A percentile compares a stretch with the other conserved stretches of the same genome.
Conservation (phyloP, 1,140 invertebrate genomes). For the Triops cancriformis region DNA sequence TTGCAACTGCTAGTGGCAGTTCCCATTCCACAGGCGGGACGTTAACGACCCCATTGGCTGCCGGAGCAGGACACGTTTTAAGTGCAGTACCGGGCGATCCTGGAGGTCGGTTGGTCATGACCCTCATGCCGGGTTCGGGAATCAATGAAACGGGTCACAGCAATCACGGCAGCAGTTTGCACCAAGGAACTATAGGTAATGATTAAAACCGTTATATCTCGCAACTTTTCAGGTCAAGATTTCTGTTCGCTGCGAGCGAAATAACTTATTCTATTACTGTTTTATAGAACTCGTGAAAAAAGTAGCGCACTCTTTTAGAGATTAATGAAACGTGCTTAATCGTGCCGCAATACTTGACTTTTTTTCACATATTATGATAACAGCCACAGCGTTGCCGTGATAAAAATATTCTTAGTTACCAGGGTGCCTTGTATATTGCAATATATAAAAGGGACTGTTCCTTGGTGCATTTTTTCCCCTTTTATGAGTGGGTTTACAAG, state of each 20-base stretch:
- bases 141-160: constrained; percentile 5
- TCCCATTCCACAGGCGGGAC: constrained; percentile 8
- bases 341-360: no score
- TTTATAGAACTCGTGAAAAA: no score
- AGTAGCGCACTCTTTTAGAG: no score
- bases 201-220: background rate
- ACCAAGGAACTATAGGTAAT: constrained; percentile 4
- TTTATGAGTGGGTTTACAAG: no score
- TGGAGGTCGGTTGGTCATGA: constrained; percentile 26
- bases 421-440: no score
- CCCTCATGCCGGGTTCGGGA: constrained; percentile 23
- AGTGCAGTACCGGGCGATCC: constrained; percentile 26
- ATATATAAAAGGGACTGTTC: no score
- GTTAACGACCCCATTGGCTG: background rate
- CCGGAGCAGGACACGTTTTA: constrained; percentile 22
- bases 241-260: background rate
- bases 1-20: background rate
- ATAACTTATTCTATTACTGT: background rate
- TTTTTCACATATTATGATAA: no score
- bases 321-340: no score
- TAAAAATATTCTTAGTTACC: no score
- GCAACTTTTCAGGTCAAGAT: background rate
- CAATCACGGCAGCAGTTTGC: background rate
- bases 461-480: no score
- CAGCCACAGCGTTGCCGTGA: no score